Evolutionary conservation across 2,797 vertebrate genomes (phyloP).

Genomic region (Myripristis murdjan): DNA sequence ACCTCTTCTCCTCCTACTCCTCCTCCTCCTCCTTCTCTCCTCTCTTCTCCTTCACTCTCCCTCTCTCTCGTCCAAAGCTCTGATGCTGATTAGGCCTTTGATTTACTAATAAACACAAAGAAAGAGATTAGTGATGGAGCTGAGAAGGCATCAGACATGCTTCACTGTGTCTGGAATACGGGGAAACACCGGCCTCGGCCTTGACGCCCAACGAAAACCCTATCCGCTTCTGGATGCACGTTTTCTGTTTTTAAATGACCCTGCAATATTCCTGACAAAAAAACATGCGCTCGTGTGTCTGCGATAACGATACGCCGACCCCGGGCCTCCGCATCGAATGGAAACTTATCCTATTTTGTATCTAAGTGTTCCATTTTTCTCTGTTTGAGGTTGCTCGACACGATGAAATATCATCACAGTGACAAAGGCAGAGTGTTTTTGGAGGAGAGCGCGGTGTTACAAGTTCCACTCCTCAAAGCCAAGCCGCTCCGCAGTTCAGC

Average conservation of each 20-base stretch:
- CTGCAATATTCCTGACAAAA: conserved; percentile 4
- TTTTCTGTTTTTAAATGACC: conserved; percentile 4
- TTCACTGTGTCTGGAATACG: conserved; percentile 39
- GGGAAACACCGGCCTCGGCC: conserved; percentile 31
- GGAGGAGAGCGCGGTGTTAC: not conserved
- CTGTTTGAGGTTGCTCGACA: not conserved
- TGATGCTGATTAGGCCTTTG: conserved; percentile 86
- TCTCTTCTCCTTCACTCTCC: conserved; percentile 52
- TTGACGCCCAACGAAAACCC: not conserved
- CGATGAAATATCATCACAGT: not conserved
- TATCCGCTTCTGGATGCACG: conserved; percentile 11
- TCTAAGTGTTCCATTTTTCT: not conserved
- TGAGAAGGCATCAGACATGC: conserved; percentile 44
- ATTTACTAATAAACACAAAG: conserved; percentile 86
- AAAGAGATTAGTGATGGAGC: conserved; percentile 69
- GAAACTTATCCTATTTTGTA: not conserved
- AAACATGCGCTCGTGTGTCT: too few species aligned
- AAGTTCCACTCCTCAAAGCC: conserved; percentile 4
- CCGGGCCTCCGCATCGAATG: too few species aligned
- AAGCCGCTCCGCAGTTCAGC: conserved; percentile 24
- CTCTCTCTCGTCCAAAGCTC: conserved; percentile 76
- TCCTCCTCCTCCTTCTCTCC: conserved; percentile 48
- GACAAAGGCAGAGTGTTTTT: conserved; percentile 16
- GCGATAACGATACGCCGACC: not conserved
- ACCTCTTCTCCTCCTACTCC: conserved; percentile 61